Evolutionary conservation across 2,888 invertebrate species (phyloP), one percentile per base, ranked within the genome.

Genomic region (Adelphocoris suturalis): DNA sequence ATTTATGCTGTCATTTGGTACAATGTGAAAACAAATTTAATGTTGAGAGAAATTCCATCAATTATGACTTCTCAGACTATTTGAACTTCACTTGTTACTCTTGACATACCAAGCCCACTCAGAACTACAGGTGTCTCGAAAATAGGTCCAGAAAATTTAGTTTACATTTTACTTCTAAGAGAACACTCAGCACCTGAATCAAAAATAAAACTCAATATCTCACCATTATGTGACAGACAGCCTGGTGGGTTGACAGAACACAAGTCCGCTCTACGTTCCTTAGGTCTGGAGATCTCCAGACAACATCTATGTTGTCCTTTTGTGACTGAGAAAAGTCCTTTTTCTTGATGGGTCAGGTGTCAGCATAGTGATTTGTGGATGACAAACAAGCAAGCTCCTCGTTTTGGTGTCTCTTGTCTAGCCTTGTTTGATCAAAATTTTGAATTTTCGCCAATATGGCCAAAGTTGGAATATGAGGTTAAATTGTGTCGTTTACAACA

Each of bases 1-100:
- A 16, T 37, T 16, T 27, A 76, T 87, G 7, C n/a, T 5, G 19
- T 68, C 76, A 48, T 87, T 9, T 19, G 87, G 87, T 9, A 87
- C 87, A 47, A 76, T 27, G 28, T 87, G 76, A 28, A 87, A 87
- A 47, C 87, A 87, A 47, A 87, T n/a, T n/a, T n/a, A n/a, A n/a
- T 76, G 1, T 68, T 37, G 27, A 87, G 47, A 37, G 0, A 19
- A 76, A 27, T 75, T 14, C 55, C 87, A 87, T 87, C 75, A 48
- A 87, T 75, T 11, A 75, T 14, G 0, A 87, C 76, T 52, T 87
- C 87, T 1, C n/a, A 23, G 0, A 87, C 87, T 61, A 88, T 52
- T 55, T 57, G 52, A 14, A 2, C 0, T n/a, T 52, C 23, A 55
- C 52, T 28, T 19, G 28, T 46, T 2, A 88, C 88, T 0, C 27